phyloP scores from a whole-genome alignment of 2,113 vertebrate genomes.

The Perccottus glenii region DNA sequence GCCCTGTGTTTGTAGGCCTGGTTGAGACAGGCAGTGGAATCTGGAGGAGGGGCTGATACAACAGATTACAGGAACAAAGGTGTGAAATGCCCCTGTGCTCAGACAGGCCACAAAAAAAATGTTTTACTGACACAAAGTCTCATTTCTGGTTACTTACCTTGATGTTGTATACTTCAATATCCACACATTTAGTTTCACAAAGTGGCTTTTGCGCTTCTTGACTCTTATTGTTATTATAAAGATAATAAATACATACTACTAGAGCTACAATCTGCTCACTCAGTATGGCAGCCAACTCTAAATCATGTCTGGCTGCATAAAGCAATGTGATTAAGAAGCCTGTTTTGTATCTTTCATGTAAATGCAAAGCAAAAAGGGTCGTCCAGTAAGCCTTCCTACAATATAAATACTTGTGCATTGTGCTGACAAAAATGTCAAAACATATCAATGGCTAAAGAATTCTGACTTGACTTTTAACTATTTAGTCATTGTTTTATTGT shows the following conservation, averaged over 20 bases:
- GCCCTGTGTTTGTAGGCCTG: conserved; percentile 44
- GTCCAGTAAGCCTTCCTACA: conserved; percentile 36
- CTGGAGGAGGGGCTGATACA: conserved; percentile 48
- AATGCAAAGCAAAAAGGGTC: conserved; percentile 65
- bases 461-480: neutral
- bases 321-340: conserved; percentile 73
- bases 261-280: conserved; percentile 70
- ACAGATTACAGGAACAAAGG: conserved; percentile 53
- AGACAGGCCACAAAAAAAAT: conserved; percentile 34
- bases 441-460: conserved; percentile 25
- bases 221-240: conserved; percentile 70
- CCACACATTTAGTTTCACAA: conserved; percentile 18
- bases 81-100: conserved; percentile 52
- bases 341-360: conserved; percentile 65
- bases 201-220: conserved; percentile 70
- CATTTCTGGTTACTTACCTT: conserved; percentile 16
- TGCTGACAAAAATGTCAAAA: conserved; percentile 24
- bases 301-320: conserved; percentile 71
- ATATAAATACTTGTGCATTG: conserved; percentile 38
- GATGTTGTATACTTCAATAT: conserved; percentile 34
- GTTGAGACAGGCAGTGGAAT: conserved; percentile 59
- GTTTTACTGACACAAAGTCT: conserved; percentile 29
- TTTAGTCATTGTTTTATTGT: neutral
- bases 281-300: conserved; percentile 70
- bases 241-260: conserved; percentile 74